Conservation (phyloP, 2,797 vertebrate genomes). For the Poeciliopsis presidionis region DNA sequence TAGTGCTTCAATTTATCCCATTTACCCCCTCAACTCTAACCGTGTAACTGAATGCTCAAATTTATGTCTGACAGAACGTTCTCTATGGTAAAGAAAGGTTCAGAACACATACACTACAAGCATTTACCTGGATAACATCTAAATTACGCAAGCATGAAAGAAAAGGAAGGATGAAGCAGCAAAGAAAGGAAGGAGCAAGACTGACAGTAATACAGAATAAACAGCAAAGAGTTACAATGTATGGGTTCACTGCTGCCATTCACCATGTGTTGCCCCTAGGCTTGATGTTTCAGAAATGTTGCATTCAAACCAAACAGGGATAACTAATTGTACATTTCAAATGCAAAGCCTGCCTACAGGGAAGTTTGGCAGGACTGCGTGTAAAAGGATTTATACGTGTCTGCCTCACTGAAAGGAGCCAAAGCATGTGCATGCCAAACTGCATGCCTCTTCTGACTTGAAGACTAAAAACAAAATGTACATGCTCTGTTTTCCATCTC, state of each 20-base stretch:
- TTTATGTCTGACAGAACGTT: slow-evolving; percentile 56
- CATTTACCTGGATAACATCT: slow-evolving; percentile 18
- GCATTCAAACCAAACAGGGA: slow-evolving; percentile 78
- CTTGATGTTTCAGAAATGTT: slow-evolving; percentile 72
- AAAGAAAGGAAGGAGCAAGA: slow-evolving; percentile 19
- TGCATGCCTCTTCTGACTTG: slow-evolving; percentile 51
- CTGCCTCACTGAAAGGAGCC: slow-evolving; percentile 65
- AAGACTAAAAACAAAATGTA: slow-evolving; percentile 51
- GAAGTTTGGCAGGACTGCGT: slow-evolving; percentile 72
- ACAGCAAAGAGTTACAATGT: slow-evolving; percentile 37
- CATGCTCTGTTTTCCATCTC: slow-evolving; percentile 34
- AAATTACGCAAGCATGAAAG: slow-evolving; percentile 27
- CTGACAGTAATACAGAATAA: slow-evolving; percentile 21
- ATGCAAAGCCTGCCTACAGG: slow-evolving; percentile 81
- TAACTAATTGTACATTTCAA: slow-evolving; percentile 83
- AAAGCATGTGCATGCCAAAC: slow-evolving; percentile 67
- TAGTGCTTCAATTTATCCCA: slow-evolving; percentile 48
- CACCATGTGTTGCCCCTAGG: slow-evolving; percentile 46
- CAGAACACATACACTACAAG: slow-evolving; percentile 27
- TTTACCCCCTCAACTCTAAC: slow-evolving; percentile 56
- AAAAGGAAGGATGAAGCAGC: not conserved
- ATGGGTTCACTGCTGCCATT: slow-evolving; percentile 52
- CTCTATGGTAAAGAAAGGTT: slow-evolving; percentile 37
- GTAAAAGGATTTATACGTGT: slow-evolving; percentile 77
- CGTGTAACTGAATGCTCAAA: slow-evolving; percentile 33